Evolutionary conservation across 1,140 invertebrate species (phyloP), one percentile per base, ranked within the genome.

Genomic region (Megathymus violae): DNA sequence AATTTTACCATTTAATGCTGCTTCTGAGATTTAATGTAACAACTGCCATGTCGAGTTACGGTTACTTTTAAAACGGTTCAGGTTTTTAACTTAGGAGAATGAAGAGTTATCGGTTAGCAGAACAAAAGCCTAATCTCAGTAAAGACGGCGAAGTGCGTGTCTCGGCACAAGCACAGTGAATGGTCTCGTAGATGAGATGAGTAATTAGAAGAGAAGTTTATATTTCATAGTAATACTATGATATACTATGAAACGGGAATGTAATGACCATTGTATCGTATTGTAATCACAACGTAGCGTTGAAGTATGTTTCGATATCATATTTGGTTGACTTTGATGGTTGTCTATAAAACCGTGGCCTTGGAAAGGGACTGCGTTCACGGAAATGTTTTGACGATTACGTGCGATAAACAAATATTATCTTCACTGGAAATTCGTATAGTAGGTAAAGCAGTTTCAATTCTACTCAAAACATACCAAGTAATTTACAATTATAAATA

Each of bases 331-430:
- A 31, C 46, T 47, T 47, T 47, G 46, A 47, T 25, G 25, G 27
- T 13, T 25, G 13, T 27, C 27, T 13, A 50, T 36, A 50, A 50
- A 31, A 48, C 13, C n/a, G 17, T 41, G 14, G 40, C 51, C 51
- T 54, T 54, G 51, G 1, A 41, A 54, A 54, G 36, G 51, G 51
- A 41, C 50, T 52, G 34, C 51, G 51, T 22, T 11, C 38, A 54
- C 51, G 51, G 51, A 54, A 54, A 41, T 41, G 27, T 54, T 54
- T 36, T 40, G 25, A 54, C 36, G 19, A 54, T 41, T 54, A 54
- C 17, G 38, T 54, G 19, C 41, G 50, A 52, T 54, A 54, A 54
- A 54, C 11, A 41, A 54, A 54, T 14, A 54, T 54, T 54, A 54
- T 54, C 51, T 54, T 41, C 17, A 19, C 27, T 52, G 50, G 34